A percentile compares a stretch with the other conserved stretches of the same genome.
Evolutionary conservation across 2,888 invertebrate species (phyloP).

Genomic region (Lissocephala sabroskyi): DNA sequence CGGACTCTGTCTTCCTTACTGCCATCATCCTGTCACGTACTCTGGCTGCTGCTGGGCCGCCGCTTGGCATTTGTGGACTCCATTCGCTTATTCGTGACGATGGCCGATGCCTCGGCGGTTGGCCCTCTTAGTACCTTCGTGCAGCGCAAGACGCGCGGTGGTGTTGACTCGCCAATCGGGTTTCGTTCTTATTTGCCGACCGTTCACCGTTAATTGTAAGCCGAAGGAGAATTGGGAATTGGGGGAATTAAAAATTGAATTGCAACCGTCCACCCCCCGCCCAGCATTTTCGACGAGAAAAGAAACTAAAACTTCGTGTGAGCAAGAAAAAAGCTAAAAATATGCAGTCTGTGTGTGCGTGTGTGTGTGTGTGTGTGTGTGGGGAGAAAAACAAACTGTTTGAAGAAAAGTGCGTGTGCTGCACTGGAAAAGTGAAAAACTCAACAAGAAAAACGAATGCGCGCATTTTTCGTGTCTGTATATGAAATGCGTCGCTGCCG

Average conservation of each 20-base stretch:
- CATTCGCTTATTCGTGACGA: conserved; percentile 47
- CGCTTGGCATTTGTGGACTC: conserved; percentile 53
- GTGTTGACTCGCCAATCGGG: conserved; percentile 31
- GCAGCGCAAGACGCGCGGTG: conserved; percentile 58
- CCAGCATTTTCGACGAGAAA: conserved; percentile 50
- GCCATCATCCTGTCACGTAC: not conserved
- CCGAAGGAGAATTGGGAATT: conserved; percentile 8
- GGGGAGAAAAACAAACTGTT: conserved; percentile 29
- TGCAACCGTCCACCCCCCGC: conserved; percentile 19
- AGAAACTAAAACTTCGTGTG: conserved; percentile 43
- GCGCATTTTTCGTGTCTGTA: no score
- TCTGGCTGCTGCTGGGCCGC: not conserved
- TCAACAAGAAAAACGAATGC: no score
- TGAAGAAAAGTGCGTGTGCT: conserved; percentile 43
- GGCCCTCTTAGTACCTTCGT: conserved; percentile 52
- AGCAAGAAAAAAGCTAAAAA: conserved; percentile 24
- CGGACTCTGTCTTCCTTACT: no score
- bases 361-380: conserved; percentile 5
- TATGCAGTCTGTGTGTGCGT: not conserved
- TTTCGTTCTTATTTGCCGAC: conserved; percentile 55
- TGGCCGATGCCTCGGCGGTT: conserved; percentile 12
- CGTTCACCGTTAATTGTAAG: conserved; percentile 40
- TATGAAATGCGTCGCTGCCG: no score
- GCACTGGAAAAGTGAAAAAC: no score
- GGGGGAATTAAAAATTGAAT: conserved; percentile 5